A percentile compares a stretch with the other conserved stretches of the same genome.
phyloP scores from a whole-genome alignment of 2,113 vertebrate species.

The Lophochroa leadbeateri region DNA sequence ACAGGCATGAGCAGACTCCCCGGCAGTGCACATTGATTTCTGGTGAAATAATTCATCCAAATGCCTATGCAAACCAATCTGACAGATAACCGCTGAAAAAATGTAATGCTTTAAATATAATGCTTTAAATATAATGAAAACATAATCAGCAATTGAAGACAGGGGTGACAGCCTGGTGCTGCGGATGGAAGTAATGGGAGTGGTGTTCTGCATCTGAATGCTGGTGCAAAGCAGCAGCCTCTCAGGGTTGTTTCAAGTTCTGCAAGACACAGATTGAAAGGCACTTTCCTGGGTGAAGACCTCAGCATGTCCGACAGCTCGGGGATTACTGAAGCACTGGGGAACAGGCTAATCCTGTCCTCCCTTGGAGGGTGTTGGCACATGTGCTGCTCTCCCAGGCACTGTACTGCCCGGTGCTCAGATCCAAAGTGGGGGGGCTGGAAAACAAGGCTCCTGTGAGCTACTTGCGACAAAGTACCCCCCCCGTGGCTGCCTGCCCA shows the following conservation, averaged over 20 bases:
- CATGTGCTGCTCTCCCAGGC: rapidly evolving
- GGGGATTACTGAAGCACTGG: not conserved
- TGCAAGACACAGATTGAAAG: not conserved
- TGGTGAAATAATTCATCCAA: slow-evolving; percentile 11
- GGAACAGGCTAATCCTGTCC: not conserved
- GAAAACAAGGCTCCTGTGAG: not conserved
- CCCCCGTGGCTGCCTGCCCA: not conserved
- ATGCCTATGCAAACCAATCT: not conserved
- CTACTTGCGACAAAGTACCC: not conserved
- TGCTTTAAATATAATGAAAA: slow-evolving; percentile 32
- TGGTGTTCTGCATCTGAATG: not conserved
- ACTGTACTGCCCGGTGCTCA: not conserved
- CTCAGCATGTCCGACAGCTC: not conserved
- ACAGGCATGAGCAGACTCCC: not conserved
- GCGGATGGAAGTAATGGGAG: not conserved
- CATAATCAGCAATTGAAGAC: slow-evolving; percentile 44
- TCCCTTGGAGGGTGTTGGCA: not conserved
- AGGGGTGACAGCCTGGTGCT: slow-evolving; percentile 6
- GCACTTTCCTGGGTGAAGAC: not conserved
- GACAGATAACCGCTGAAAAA: not conserved
- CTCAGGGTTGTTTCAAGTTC: not conserved
- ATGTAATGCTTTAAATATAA: slow-evolving; percentile 20
- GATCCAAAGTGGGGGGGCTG: not conserved
- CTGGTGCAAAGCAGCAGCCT: not conserved
- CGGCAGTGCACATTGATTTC: not conserved